Evolutionary conservation across 1,140 invertebrate species (phyloP).

Genomic region (Wiebesia pumilae): DNA sequence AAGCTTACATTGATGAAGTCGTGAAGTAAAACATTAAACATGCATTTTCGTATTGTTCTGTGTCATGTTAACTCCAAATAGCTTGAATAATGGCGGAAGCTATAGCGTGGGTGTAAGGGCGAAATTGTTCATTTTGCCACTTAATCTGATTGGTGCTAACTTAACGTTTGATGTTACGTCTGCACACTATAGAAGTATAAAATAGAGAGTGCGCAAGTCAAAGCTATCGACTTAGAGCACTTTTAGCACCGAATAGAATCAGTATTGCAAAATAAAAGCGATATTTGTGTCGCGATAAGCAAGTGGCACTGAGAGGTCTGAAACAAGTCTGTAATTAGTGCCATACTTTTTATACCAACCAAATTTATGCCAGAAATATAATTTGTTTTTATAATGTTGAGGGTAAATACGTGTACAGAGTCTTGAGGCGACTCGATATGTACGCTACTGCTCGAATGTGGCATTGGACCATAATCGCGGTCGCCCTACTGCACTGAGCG

Average conservation of each 20-base stretch:
- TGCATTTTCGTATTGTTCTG: neutral
- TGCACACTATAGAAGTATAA: neutral
- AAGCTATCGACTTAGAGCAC: neutral
- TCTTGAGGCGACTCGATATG: too few species aligned
- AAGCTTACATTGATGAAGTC: too few species aligned
- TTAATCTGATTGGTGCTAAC: slow-evolving; percentile 5
- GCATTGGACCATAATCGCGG: too few species aligned
- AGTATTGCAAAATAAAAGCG: neutral
- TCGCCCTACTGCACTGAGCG: neutral
- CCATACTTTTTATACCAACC: neutral
- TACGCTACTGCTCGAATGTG: too few species aligned
- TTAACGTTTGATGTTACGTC: neutral
- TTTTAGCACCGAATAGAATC: neutral
- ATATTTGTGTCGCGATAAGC: too few species aligned
- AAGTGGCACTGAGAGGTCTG: neutral
- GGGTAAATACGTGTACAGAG: neutral
- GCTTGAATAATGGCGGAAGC: neutral
- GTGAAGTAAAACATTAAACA: too few species aligned
- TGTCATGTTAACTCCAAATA: neutral
- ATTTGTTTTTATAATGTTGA: too few species aligned
- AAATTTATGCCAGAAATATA: too few species aligned
- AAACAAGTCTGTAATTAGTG: neutral
- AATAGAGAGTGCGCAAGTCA: neutral
- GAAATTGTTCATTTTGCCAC: neutral
- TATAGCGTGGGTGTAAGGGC: neutral